Percentiles rank a stretch among this genome's conserved stretches.
These are phyloP conservation scores for Anseranas semipalmata DNA, from an alignment of 2,113 vertebrate genomes.

Conservation along the genomic window DNA sequence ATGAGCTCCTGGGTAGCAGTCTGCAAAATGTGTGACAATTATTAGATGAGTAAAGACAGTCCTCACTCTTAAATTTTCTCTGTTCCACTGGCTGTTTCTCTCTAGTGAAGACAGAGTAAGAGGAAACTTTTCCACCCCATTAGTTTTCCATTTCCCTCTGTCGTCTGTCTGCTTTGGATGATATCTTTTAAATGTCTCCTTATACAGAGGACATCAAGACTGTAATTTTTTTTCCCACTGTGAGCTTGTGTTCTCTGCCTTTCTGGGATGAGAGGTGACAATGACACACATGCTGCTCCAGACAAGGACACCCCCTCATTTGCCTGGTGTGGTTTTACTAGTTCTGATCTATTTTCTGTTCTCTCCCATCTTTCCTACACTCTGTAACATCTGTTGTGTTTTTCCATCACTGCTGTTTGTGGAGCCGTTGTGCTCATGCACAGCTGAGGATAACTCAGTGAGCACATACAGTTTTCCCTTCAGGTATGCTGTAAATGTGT, in stretches of 20 bases:
- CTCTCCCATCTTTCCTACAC: not conserved
- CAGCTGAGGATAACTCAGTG: not conserved
- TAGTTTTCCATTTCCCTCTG: constrained; percentile 1
- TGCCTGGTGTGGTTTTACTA: constrained; percentile 3
- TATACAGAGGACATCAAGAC: not conserved
- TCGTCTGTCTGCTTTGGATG: not conserved
- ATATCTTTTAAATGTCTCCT: constrained; percentile 21
- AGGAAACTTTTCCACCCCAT: constrained; percentile 5
- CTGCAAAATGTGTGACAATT: not conserved
- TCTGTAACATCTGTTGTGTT: not conserved
- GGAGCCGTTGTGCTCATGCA: not conserved
- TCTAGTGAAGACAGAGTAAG: not conserved
- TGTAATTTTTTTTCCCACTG: not conserved
- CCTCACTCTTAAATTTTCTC: not conserved
- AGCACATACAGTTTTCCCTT: not conserved
- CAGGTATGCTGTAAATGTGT: not conserved
- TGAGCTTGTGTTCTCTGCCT: not conserved
- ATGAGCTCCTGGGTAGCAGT: not conserved
- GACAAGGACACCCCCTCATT: constrained; percentile 8
- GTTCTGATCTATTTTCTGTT: not conserved
- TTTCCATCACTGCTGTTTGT: not conserved
- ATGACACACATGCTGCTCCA: not conserved
- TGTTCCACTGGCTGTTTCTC: not conserved
- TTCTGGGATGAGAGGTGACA: not conserved
- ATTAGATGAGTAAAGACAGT: not conserved